phyloP scores from a whole-genome alignment of 2,888 invertebrate genomes.

The Trisateles emortualis region DNA sequence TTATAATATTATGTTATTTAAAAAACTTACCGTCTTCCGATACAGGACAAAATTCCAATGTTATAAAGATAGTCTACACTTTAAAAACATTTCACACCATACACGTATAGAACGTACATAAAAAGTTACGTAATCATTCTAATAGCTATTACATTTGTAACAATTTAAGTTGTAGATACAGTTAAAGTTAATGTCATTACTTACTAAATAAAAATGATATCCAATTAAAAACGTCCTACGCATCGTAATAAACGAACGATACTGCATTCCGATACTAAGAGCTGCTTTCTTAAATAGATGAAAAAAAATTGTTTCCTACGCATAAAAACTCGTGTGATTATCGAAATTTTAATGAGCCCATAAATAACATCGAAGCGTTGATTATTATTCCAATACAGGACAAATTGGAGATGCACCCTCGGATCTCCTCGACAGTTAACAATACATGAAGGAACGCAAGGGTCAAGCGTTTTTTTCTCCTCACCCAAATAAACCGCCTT shows the following conservation, averaged over 20 bases:
- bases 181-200: constrained; percentile 58
- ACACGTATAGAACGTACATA: constrained; percentile 52
- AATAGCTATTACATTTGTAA: constrained; percentile 60
- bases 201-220: constrained; percentile 66
- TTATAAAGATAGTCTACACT: constrained; percentile 24
- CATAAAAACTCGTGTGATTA: constrained; percentile 69
- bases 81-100: constrained; percentile 13
- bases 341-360: constrained; percentile 81
- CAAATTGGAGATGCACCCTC: constrained; percentile 82
- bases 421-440: constrained; percentile 62
- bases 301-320: constrained; percentile 38
- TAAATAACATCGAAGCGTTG: constrained; percentile 76
- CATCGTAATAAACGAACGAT: constrained; percentile 53
- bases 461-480: constrained; percentile 76
- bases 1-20: too few relatives aligned
- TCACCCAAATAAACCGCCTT: constrained; percentile 77
- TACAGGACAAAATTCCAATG: constrained; percentile 12
- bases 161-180: constrained; percentile 55
- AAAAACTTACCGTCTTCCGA: constrained; percentile 21
- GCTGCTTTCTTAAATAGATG: constrained; percentile 23
- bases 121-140: constrained; percentile 52
- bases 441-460: constrained; percentile 66
- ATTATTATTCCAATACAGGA: constrained; percentile 79
- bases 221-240: constrained; percentile 77
- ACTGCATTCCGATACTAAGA: constrained; percentile 45